A percentile compares a stretch with the other conserved stretches of the same genome.
phyloP scores from a whole-genome alignment of 1,140 invertebrate species.

The Bombus waltoni region DNA sequence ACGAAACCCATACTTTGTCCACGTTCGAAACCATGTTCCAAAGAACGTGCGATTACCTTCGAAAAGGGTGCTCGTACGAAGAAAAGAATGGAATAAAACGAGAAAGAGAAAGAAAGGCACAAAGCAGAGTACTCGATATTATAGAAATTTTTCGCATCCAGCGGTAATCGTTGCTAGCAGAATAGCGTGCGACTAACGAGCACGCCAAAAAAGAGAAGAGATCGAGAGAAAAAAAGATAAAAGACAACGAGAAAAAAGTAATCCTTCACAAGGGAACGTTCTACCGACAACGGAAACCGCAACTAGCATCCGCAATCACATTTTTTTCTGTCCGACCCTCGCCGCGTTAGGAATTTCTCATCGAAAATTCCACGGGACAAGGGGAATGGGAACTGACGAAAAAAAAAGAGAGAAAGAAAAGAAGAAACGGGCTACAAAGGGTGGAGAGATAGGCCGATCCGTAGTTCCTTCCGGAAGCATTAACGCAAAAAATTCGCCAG shows the following conservation, averaged over 20 bases:
- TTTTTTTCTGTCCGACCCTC: constrained; percentile 26
- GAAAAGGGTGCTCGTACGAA: too few relatives aligned
- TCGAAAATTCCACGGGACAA: constrained; percentile 47
- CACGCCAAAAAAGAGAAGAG: background rate
- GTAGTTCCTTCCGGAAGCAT: constrained; percentile 14
- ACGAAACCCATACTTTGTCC: background rate
- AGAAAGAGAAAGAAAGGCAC: background rate
- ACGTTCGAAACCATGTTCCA: background rate
- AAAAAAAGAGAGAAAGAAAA: background rate
- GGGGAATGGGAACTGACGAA: background rate
- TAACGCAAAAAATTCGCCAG: constrained; percentile 59
- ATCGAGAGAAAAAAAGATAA: background rate
- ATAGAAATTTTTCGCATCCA: background rate
- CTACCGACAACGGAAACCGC: constrained; percentile 31
- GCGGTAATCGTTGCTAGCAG: constrained; percentile 4
- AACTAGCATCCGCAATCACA: constrained; percentile 46
- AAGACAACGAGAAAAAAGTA: constrained; percentile 18
- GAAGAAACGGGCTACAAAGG: constrained; percentile 27
- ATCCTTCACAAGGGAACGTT: constrained; percentile 23
- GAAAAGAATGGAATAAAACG: background rate
- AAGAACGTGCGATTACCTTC: background rate
- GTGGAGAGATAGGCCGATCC: constrained; percentile 28
- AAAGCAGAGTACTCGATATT: background rate
- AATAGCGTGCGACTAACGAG: background rate
- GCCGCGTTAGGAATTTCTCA: constrained; percentile 50